Base-by-base conservation (phyloP, 1,140 invertebrate species). In the Heterodera carotae region DNA sequence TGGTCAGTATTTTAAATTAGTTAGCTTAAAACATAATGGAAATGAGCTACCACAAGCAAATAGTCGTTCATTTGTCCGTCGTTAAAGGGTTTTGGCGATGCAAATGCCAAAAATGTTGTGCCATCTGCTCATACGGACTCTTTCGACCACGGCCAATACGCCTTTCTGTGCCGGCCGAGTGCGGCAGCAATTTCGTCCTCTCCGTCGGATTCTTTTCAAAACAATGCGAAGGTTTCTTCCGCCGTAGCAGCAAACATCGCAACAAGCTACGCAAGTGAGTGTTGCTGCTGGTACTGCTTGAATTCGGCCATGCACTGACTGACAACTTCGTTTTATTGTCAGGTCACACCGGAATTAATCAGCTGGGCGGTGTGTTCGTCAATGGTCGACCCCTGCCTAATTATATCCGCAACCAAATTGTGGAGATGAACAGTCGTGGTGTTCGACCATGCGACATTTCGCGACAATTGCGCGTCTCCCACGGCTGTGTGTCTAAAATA, bases 401-500 rank as follows among this genome's bases (percentile, higher is more conserved):
- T 88, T 94, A 93, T 84, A 94, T 97, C n/a, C 91, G 95, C 69
- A 92, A 94, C 79, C 91, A 94, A 78, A 97, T 97, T 83, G 94
- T 97, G 0, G 94, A 97, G 87, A 89, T 97, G 84, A 94, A 95
- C 25, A 89, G 96, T 75, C 91, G 95, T 86, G 90, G 90, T 15
- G 94, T 97, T 0, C 90, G 95, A 73, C 95, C 95, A 12, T 97
- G 95, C 88, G 95, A 97, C 89, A 98, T 97, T 88, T 96, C 94
- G 5, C 89, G 95, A 64, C 94, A 96, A 87, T 90, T 98, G 34
- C 90, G 96, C 15, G 96, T 99, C 8, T 97, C 94, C 0, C 95
- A 98, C 87, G 96, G 96, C 80, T 93, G 93, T 86, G 94, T 96
- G n/a, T 96, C 94, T 15, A 98, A 98, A 90, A 98, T 98, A 80